A percentile compares a stretch with the other conserved stretches of the same genome.
phyloP scores from a whole-genome alignment of 2,888 invertebrate species.

The Nysson spinosus region DNA sequence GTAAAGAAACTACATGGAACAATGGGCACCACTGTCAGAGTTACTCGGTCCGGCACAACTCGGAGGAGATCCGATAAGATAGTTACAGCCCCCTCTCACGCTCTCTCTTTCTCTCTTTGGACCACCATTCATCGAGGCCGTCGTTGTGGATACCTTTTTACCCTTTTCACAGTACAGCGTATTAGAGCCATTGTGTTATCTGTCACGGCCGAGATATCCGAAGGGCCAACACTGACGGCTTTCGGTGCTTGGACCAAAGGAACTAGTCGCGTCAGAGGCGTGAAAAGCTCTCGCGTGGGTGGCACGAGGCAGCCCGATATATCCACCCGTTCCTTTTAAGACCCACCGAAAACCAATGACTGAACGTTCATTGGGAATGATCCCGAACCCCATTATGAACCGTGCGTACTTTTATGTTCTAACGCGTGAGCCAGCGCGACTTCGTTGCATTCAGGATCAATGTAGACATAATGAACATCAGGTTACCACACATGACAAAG shows the following conservation, averaged over 20 bases:
- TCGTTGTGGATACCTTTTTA: slow-evolving; percentile 61
- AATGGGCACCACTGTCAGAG: slow-evolving; percentile 69
- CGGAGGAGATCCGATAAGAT: slow-evolving; percentile 73
- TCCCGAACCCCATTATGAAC: slow-evolving; percentile 9
- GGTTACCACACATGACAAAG: slow-evolving; percentile 16
- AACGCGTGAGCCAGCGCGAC: background rate
- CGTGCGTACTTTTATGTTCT: background rate
- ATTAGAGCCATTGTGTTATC: slow-evolving; percentile 75
- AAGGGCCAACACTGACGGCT: slow-evolving; percentile 67
- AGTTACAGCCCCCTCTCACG: slow-evolving; percentile 48
- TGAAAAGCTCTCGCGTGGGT: slow-evolving; percentile 72
- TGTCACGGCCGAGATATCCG: slow-evolving; percentile 71
- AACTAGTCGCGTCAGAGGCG: slow-evolving; percentile 70
- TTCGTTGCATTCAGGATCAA: slow-evolving; percentile 3
- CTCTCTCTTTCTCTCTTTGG: slow-evolving; percentile 24
- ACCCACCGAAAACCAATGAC: slow-evolving; percentile 43
- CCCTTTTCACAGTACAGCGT: slow-evolving; percentile 69
- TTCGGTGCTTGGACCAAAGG: slow-evolving; percentile 60
- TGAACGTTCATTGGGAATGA: slow-evolving; percentile 2
- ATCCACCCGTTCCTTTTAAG: slow-evolving; percentile 26
- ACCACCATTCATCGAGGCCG: slow-evolving; percentile 69
- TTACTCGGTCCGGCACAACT: slow-evolving; percentile 56
- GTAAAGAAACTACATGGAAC: slow-evolving; percentile 53
- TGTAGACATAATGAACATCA: slow-evolving; percentile 41
- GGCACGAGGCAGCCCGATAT: slow-evolving; percentile 57